These are phyloP conservation scores for Lontra canadensis DNA, from an alignment of 2,113 vertebrate species.

Conservation along the genomic window DNA sequence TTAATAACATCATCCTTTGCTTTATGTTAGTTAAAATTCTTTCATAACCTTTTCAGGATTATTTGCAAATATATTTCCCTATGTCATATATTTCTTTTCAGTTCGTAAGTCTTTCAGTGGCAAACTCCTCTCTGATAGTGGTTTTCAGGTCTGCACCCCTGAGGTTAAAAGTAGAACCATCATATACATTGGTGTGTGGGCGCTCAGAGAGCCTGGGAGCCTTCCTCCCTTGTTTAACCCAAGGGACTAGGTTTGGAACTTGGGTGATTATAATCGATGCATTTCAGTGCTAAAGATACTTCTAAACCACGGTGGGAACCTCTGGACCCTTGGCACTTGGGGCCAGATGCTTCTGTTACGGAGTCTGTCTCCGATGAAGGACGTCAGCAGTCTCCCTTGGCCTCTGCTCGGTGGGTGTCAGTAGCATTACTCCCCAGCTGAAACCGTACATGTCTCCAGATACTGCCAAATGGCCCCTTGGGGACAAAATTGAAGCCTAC, in stretches of 20 bases:
- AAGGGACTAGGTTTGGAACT: not conserved
- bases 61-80: not conserved
- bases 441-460: not conserved
- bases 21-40: not conserved
- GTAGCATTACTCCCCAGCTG: not conserved
- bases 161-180: not conserved
- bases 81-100: not conserved
- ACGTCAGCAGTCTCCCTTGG: no score
- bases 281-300: not conserved
- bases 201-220: not conserved
- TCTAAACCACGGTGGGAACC: not conserved
- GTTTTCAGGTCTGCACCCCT: not conserved
- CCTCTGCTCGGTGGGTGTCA: not conserved
- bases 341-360: not conserved
- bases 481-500: not conserved
- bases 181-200: not conserved
- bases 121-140: not conserved
- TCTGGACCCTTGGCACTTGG: not conserved
- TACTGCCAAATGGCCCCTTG: not conserved
- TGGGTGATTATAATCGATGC: not conserved
- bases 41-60: not conserved
- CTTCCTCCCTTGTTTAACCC: not conserved
- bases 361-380: no score
- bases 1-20: not conserved
- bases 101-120: not conserved